These are phyloP conservation scores for Machaerirhynchus nigripectus DNA, from an alignment of 2,113 vertebrate species.

Conservation along the genomic window DNA sequence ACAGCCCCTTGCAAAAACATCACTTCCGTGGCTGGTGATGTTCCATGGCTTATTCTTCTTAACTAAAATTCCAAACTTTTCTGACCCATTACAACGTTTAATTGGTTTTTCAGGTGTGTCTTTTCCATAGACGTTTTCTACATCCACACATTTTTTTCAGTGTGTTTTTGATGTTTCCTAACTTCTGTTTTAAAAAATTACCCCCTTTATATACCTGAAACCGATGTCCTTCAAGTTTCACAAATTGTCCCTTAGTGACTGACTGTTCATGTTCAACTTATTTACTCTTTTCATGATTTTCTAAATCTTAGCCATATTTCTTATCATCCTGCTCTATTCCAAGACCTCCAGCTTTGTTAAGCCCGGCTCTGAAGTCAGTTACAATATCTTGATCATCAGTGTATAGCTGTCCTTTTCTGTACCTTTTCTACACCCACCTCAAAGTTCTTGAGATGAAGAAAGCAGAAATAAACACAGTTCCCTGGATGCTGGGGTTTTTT, in stretches of 20 bases:
- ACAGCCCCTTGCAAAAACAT: too few relatives aligned
- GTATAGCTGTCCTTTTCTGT: not conserved
- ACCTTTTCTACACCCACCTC: not conserved
- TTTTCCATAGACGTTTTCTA: not conserved
- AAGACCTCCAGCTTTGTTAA: not conserved
- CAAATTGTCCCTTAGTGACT: not conserved
- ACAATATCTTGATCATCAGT: not conserved
- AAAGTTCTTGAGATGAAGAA: not conserved
- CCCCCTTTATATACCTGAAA: not conserved
- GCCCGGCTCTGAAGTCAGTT: not conserved
- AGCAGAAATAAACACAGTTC: not conserved
- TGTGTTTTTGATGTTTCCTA: not conserved
- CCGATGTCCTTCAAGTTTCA: not conserved
- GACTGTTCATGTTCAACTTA: not conserved
- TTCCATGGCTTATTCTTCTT: too few relatives aligned
- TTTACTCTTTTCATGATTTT: not conserved
- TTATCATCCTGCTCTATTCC: not conserved
- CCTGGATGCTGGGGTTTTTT: not conserved
- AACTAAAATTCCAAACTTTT: too few relatives aligned
- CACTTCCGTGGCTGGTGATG: too few relatives aligned
- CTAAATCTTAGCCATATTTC: not conserved
- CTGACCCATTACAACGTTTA: too few relatives aligned
- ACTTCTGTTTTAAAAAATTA: not conserved
- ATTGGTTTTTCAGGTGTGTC: rapidly evolving
- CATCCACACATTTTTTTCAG: not conserved